Conservation (phyloP, 2,888 invertebrate species). For the Malacosoma neustria region DNA sequence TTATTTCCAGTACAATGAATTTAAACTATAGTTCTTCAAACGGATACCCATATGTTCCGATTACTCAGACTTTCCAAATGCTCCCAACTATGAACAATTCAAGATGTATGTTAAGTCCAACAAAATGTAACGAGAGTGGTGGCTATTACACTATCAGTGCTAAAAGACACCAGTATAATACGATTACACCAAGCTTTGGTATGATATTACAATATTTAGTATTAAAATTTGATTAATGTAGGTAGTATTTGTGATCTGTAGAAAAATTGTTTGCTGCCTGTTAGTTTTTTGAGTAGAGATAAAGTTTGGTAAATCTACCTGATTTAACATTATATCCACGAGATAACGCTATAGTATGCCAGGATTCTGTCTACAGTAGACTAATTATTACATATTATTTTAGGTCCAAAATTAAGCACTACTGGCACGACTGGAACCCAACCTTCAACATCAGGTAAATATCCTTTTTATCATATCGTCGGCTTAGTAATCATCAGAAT, state of each 20-base stretch:
- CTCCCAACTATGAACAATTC: conserved; percentile 19
- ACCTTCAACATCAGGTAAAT: conserved; percentile 39
- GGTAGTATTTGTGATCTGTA: no score
- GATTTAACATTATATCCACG: no score
- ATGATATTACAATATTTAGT: conserved; percentile 17
- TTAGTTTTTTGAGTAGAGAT: no score
- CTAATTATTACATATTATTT: no score
- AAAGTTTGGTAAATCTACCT: no score
- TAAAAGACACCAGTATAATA: conserved; percentile 37
- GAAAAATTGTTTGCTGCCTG: no score
- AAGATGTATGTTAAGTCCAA: conserved; percentile 20
- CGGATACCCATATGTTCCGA: conserved; percentile 24
- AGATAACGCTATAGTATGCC: no score
- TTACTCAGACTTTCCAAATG: conserved; percentile 50
- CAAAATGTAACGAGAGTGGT: conserved; percentile 11
- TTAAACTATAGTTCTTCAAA: conserved; percentile 10
- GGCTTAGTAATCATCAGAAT: no score
- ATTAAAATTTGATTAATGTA: not conserved
- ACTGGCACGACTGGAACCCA: conserved; percentile 37
- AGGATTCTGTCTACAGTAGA: no score
- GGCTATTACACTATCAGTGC: conserved; percentile 29
- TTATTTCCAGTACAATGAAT: conserved; percentile 19
- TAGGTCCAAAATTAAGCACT: conserved; percentile 42
- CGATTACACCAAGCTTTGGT: conserved; percentile 40
- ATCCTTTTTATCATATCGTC: no score